Evolutionary conservation across 2,113 vertebrate species (phyloP), one percentile per base, ranked within the genome.

Genomic region (Chauna torquata): DNA sequence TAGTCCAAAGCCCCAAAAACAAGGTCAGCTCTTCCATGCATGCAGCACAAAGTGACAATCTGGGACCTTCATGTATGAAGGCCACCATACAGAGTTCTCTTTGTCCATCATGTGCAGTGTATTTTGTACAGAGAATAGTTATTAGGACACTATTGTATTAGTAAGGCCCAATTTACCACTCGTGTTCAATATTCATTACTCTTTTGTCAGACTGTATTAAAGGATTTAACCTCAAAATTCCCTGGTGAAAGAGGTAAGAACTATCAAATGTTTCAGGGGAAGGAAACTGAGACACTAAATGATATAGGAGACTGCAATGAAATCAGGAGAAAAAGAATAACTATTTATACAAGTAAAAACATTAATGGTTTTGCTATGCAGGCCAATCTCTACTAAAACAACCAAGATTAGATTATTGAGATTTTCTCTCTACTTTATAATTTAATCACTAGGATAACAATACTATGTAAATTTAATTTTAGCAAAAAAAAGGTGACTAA

Each of bases 151-250:
- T 92, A 75, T 90, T 75, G 16, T 64, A 92, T 66, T 34, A 86
- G 13, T 47, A 89, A 68, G 27, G n/a, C 47, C 57, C 1, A 0
- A 59, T 84, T 86, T 68, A 71, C 55, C 84, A 68, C 14, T 68
- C 14, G 10, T 12, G 71, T 22, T 90, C 82, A 75, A 78, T 52
- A 96, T 72, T 74, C 66, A 82, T 45, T 14, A 72, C 30, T 65
- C 25, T 85, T 94, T 87, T 82, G 57, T 88, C 82, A 90, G 36
- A 85, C 52, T 65, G 15, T 69, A 80, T 74, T 85, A 85, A 58
- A 84, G 38, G 32, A 90, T 77, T 90, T 66, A 88, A 90, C 74
- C 78, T 93, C 82, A 86, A 55, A 95, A 94, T 64, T 86, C 80
- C 55, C 86, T 76, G 3, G 27, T 86, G 92, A 32, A 78, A 90